Base-by-base conservation (phyloP, 2,888 invertebrate genomes). In the Dryobotodes eremita region DNA sequence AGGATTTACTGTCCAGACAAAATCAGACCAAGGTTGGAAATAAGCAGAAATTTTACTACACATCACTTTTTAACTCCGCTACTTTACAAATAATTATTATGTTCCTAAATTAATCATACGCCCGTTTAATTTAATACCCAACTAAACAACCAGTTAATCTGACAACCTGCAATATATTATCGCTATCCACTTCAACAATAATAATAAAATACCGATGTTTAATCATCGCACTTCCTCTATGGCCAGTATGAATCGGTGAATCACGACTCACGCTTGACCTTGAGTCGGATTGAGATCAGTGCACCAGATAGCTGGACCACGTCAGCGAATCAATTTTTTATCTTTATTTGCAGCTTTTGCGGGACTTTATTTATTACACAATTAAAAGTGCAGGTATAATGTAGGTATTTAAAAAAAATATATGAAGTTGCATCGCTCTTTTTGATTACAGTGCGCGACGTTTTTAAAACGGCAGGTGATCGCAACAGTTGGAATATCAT, bases 201-300 rank as follows among this genome's bases (percentile, higher is more conserved):
- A 50, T 77, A 79, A 55, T 57, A 77, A 83, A 76, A 83, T 31
- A 13, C 36, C 23, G 20, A 48, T 84, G 79, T 65, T 57, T 65
- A 48, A 69, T 59, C 11, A 42, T 42, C 23, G 15, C 0, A 81
- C 48, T 69, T 82, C 82, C 74, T 72, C 36, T 64, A 55, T 48
- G 20, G 23, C 13, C 55, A 48, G 17, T 55, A 65, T 53, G 46
- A 36, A 61, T 57, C 26, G n/a, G 68, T 20, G 23, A 36, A 3
- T 36, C 31, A 36, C 82, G 82, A 82, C 26, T 85, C 83, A 75
- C 36, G 61, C 15, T 10, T 75, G 57, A 83, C 86, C 82, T 83
- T 83, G 83, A 48, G 36, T 31, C 23, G n/a, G 46, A 55, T 68
- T 57, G 77, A 83, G 82, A 86, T 83, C 82, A 86, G 61, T 86